phyloP scores from a whole-genome alignment of 2,113 vertebrate genomes.

The Seriola quinqueradiata region DNA sequence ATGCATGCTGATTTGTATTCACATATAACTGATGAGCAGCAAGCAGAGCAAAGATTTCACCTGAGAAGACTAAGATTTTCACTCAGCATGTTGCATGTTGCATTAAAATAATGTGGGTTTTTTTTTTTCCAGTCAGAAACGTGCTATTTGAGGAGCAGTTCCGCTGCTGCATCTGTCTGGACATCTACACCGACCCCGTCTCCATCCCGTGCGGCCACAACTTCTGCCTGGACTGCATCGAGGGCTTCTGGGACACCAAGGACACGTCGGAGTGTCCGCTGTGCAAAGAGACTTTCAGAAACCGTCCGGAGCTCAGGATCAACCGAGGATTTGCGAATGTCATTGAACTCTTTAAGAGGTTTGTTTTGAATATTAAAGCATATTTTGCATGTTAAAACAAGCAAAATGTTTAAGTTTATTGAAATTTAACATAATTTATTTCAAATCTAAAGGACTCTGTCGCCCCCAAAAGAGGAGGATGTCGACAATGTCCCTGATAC shows the following conservation, averaged over 20 bases:
- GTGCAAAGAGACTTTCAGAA: slow-evolving; percentile 57
- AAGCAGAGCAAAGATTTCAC: no score
- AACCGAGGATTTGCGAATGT: slow-evolving; percentile 45
- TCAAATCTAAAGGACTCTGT: background rate
- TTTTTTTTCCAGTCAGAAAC: background rate
- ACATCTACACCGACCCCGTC: slow-evolving; percentile 56
- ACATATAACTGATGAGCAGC: no score
- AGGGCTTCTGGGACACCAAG: slow-evolving; percentile 50
- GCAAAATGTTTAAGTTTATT: background rate
- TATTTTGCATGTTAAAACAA: background rate
- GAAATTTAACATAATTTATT: background rate
- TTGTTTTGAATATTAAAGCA: background rate
- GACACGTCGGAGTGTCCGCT: slow-evolving; percentile 53
- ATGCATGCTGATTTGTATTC: no score
- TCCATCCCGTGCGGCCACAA: slow-evolving; percentile 73
- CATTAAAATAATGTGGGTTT: no score
- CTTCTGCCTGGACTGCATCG: slow-evolving; percentile 70
- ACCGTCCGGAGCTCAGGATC: slow-evolving; percentile 42
- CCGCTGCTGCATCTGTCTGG: slow-evolving; percentile 76
- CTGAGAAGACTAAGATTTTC: no score
- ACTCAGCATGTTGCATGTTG: no score
- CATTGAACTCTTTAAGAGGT: slow-evolving; percentile 28
- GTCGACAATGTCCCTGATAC: rapidly evolving
- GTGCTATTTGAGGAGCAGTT: slow-evolving; percentile 40
- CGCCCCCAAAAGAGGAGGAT: background rate